These are phyloP conservation scores for Synanthedon vespiformis DNA, from an alignment of 2,888 invertebrate species.

Conservation along the genomic window DNA sequence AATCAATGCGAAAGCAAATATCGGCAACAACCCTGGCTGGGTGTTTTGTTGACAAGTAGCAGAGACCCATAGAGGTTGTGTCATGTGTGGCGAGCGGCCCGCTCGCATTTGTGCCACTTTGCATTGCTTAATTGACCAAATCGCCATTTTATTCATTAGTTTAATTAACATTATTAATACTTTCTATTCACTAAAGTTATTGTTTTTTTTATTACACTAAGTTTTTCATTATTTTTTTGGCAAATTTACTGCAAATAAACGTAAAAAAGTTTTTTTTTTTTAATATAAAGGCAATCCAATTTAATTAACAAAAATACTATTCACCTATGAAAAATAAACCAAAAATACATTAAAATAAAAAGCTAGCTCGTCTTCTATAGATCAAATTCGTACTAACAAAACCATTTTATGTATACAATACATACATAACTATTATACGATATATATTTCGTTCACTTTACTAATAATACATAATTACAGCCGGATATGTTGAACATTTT, in stretches of 20 bases:
- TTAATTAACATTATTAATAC: conserved; percentile 35
- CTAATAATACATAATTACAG: neutral
- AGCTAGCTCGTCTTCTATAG: no score
- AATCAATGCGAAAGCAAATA: no score
- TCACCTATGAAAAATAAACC: no score
- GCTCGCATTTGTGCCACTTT: conserved; percentile 24
- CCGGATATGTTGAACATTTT: conserved; percentile 2
- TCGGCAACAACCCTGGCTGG: no score
- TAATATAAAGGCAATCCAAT: no score
- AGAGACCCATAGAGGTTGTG: conserved; percentile 10
- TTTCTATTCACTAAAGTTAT: conserved; percentile 29
- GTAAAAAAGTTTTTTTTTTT: neutral
- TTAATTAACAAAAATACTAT: no score
- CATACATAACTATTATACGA: neutral
- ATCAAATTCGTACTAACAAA: no score
- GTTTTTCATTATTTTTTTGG: conserved; percentile 29
- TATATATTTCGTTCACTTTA: neutral
- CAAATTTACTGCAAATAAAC: conserved; percentile 25
- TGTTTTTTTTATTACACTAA: conserved; percentile 18
- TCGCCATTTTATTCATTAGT: conserved; percentile 25
- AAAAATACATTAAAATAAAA: no score
- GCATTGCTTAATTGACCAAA: conserved; percentile 43
- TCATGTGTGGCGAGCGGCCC: conserved; percentile 6
- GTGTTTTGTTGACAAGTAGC: neutral
- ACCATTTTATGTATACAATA: neutral